These are phyloP conservation scores for Xylophagus ater DNA, from an alignment of 2,888 invertebrate genomes.

Conservation along the genomic window DNA sequence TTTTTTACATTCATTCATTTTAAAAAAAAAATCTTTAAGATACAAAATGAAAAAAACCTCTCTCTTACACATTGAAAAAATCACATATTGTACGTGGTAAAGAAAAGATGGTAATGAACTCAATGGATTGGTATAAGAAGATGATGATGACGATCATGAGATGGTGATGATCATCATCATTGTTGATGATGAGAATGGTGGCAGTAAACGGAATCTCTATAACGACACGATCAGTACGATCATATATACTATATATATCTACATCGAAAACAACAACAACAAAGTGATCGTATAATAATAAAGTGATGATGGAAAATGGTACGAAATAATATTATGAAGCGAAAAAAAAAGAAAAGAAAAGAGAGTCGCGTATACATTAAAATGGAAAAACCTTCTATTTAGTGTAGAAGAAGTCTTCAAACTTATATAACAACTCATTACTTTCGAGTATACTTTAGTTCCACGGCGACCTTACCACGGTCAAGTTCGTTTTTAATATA, in stretches of 20 bases:
- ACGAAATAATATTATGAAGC: constrained; percentile 16
- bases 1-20: no score
- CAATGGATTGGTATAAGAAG: constrained; percentile 10
- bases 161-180: constrained; percentile 1
- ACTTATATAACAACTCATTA: constrained; percentile 40
- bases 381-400: constrained; percentile 6
- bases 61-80: no score
- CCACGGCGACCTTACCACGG: constrained; percentile 38
- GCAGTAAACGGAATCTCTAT: no score
- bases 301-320: constrained; percentile 19
- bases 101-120: constrained; percentile 17
- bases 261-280: constrained; percentile 1
- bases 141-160: constrained; percentile 12
- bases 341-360: constrained; percentile 19
- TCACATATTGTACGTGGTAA: constrained; percentile 14
- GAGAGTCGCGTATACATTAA: constrained; percentile 11
- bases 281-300: constrained; percentile 4
- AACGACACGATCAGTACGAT: constrained; percentile 3
- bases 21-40: no score
- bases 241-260: not conserved
- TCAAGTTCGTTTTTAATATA: constrained; percentile 31
- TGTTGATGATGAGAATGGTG: constrained; percentile 10
- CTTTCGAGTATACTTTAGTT: constrained; percentile 39
- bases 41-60: no score
- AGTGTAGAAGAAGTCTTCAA: constrained; percentile 31